These are phyloP conservation scores for Todus mexicanus DNA, from an alignment of 2,797 vertebrate genomes.

Conservation along the genomic window DNA sequence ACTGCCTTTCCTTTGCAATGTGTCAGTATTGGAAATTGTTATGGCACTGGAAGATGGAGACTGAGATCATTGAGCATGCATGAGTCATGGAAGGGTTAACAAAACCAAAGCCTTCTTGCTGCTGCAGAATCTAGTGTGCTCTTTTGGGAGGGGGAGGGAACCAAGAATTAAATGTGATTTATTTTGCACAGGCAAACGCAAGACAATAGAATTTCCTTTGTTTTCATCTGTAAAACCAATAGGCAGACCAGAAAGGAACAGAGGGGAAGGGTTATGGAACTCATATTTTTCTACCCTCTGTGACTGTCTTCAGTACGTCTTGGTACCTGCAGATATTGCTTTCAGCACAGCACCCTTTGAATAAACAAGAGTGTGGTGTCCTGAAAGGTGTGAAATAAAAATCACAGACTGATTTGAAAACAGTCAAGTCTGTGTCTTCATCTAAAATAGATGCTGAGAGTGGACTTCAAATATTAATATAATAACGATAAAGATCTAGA, in stretches of 20 bases:
- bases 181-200: constrained; percentile 32
- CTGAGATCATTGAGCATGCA: neutral
- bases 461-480: constrained; percentile 29
- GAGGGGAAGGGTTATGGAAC: constrained; percentile 46
- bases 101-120: neutral
- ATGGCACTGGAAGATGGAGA: neutral
- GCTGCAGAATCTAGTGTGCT: neutral
- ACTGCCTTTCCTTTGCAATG: neutral
- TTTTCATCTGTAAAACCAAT: constrained; percentile 45
- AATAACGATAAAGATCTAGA: neutral
- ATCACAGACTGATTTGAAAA: constrained; percentile 23
- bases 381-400: constrained; percentile 32
- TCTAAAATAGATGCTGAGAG: neutral
- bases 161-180: constrained; percentile 14
- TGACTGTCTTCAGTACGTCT: constrained; percentile 37
- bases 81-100: constrained; percentile 10
- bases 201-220: constrained; percentile 57
- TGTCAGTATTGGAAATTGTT: neutral
- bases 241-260: constrained; percentile 23
- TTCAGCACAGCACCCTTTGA: constrained; percentile 49
- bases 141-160: neutral
- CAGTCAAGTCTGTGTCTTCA: neutral
- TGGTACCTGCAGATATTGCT: constrained; percentile 49
- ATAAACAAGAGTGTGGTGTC: constrained; percentile 31
- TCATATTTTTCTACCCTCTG: constrained; percentile 35